phyloP scores from a whole-genome alignment of 2,888 invertebrate species.

The Phalera bucephala region DNA sequence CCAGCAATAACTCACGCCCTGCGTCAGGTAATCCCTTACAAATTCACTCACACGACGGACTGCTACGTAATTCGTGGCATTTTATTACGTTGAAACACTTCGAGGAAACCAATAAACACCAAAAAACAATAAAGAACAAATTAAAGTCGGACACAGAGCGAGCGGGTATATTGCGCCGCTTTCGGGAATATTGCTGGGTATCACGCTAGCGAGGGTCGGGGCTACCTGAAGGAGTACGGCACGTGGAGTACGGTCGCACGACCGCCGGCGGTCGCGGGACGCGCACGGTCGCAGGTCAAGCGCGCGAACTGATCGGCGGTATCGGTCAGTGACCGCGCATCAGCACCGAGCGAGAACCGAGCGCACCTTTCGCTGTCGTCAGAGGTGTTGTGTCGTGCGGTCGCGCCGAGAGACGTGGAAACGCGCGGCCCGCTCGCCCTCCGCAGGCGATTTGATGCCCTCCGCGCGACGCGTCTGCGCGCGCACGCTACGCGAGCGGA shows the following conservation, averaged over 20 bases:
- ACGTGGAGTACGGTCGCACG: slow-evolving; percentile 33
- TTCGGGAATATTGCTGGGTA: slow-evolving; percentile 61
- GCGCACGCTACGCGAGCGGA: slow-evolving; percentile 65
- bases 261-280: slow-evolving; percentile 7
- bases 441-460: slow-evolving; percentile 79
- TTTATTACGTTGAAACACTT: slow-evolving; percentile 62
- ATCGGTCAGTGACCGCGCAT: slow-evolving; percentile 73
- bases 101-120: slow-evolving; percentile 74
- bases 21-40: slow-evolving; percentile 30
- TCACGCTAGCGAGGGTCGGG: slow-evolving; percentile 68
- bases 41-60: slow-evolving; percentile 38
- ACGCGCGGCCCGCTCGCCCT: slow-evolving; percentile 75
- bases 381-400: slow-evolving; percentile 63
- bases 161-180: slow-evolving; percentile 58
- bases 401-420: slow-evolving; percentile 51
- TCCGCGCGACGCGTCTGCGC: slow-evolving; percentile 77
- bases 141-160: slow-evolving; percentile 66
- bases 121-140: slow-evolving; percentile 74
- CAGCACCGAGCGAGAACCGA: slow-evolving; percentile 48
- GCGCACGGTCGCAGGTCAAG: slow-evolving; percentile 28
- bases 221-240: slow-evolving; percentile 63
- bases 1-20: slow-evolving; percentile 31
- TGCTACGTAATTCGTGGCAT: slow-evolving; percentile 48
- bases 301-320: slow-evolving; percentile 37
- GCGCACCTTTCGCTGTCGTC: slow-evolving; percentile 55